Conservation (phyloP, 2,888 invertebrate genomes). For the Horisme vitalbata region DNA sequence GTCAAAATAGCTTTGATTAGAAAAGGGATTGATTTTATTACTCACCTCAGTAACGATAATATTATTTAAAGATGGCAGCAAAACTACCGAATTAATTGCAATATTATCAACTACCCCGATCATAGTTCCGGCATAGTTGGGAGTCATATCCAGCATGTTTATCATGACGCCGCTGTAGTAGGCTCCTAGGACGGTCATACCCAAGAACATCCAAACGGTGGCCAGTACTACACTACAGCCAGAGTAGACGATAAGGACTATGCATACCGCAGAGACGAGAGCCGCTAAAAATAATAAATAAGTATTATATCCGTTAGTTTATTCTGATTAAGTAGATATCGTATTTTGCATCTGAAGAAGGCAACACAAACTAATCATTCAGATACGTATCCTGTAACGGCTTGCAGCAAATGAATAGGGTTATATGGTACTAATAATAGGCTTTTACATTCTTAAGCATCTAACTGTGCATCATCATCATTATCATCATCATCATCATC, state of each 20-base stretch:
- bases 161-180: conserved; percentile 82
- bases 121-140: conserved; percentile 75
- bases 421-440: no score
- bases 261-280: conserved; percentile 10
- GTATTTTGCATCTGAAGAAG: no score
- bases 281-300: conserved; percentile 16
- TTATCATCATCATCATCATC: no score
- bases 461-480: no score
- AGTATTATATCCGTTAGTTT: background rate
- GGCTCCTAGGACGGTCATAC: conserved; percentile 79
- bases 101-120: conserved; percentile 54
- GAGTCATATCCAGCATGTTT: conserved; percentile 74
- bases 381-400: no score
- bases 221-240: conserved; percentile 60
- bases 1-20: no score
- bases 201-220: conserved; percentile 72
- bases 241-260: conserved; percentile 70
- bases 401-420: no score
- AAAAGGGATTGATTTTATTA: background rate
- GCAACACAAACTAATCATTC: no score
- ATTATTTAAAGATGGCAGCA: conserved; percentile 3
- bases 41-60: conserved; percentile 11
- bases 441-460: no score
- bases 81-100: background rate
- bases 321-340: no score